phyloP scores from a whole-genome alignment of 2,888 invertebrate species.

The Macaria notata region DNA sequence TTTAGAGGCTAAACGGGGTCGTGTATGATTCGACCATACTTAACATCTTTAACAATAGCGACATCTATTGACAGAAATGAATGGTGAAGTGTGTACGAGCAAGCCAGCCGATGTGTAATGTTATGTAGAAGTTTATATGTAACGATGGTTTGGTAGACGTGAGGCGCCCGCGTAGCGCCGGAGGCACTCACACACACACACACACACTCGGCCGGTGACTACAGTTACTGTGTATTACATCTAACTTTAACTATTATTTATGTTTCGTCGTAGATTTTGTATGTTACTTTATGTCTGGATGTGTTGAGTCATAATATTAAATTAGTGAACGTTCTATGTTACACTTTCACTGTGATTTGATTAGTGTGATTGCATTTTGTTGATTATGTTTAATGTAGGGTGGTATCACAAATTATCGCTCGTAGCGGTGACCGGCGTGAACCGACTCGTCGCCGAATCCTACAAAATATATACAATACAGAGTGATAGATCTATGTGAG shows the following conservation, averaged over 20 bases:
- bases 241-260: slow-evolving; percentile 47
- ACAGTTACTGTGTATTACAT: slow-evolving; percentile 50
- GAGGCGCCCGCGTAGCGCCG: slow-evolving; percentile 28
- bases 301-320: slow-evolving; percentile 75
- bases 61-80: too few relatives aligned
- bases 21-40: too few relatives aligned
- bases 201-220: slow-evolving; percentile 41
- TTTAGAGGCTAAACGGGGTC: too few relatives aligned
- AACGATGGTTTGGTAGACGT: slow-evolving; percentile 56
- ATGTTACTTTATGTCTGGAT: slow-evolving; percentile 65
- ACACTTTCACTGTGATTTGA: slow-evolving; percentile 78
- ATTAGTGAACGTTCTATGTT: slow-evolving; percentile 71
- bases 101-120: slow-evolving; percentile 52
- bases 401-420: slow-evolving; percentile 33
- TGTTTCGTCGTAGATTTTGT: slow-evolving; percentile 59
- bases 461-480: slow-evolving; percentile 27
- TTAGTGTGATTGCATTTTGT: slow-evolving; percentile 71
- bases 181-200: too few relatives aligned
- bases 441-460: slow-evolving; percentile 25
- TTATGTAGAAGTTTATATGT: slow-evolving; percentile 74
- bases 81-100: slow-evolving; percentile 1
- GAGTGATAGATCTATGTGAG: slow-evolving; percentile 22
- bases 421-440: slow-evolving; percentile 22
- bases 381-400: slow-evolving; percentile 38
- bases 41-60: too few relatives aligned